These are phyloP conservation scores for Clarias pachynema DNA, from an alignment of 2,797 vertebrate species.

Conservation along the genomic window DNA sequence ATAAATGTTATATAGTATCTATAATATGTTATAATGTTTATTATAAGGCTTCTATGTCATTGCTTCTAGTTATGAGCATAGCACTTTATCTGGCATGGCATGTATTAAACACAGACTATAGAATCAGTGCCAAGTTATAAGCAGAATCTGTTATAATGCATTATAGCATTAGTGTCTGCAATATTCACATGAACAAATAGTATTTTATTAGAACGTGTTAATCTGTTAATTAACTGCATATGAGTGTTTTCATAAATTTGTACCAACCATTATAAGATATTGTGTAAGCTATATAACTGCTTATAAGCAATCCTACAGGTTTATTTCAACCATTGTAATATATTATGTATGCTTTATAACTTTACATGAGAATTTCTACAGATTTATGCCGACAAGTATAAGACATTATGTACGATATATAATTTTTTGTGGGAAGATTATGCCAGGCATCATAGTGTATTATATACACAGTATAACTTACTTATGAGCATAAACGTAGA, in stretches of 20 bases:
- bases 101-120: neutral
- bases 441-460: too few species aligned
- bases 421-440: too few species aligned
- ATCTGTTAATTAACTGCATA: neutral
- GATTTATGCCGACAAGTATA: neutral
- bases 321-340: neutral
- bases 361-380: neutral
- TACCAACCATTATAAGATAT: neutral
- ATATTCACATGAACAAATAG: neutral
- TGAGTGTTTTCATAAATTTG: neutral
- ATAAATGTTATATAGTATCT: neutral
- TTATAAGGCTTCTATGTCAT: neutral
- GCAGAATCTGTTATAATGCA: neutral
- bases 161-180: neutral
- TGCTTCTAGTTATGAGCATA: neutral
- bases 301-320: neutral
- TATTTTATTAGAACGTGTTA: neutral
- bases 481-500: too few species aligned
- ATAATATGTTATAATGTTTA: neutral
- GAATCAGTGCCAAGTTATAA: neutral
- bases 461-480: too few species aligned
- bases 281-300: neutral
- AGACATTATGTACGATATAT: neutral
- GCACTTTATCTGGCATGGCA: neutral
- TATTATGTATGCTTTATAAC: neutral